A percentile compares a stretch with the other conserved stretches of the same genome.
These are phyloP conservation scores for Leptopilina myrica DNA, from an alignment of 2,888 invertebrate species.

Conservation along the genomic window DNA sequence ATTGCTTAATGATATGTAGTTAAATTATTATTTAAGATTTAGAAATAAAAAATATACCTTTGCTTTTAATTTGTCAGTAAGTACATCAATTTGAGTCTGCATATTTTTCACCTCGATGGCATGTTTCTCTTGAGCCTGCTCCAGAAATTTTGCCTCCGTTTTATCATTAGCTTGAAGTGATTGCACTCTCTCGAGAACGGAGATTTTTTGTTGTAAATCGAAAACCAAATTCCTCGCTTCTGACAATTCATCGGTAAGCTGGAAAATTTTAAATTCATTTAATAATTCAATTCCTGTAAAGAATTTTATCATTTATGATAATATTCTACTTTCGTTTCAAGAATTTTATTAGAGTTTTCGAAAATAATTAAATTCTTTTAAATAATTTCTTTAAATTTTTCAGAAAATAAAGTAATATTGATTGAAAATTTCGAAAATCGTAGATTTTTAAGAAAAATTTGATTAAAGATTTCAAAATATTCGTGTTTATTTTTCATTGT, in stretches of 20 bases:
- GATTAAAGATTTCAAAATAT: too few relatives aligned
- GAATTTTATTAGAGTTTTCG: too few relatives aligned
- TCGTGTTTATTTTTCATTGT: too few relatives aligned
- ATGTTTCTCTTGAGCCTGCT: conserved; percentile 77
- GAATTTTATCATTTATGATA: too few relatives aligned
- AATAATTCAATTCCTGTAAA: too few relatives aligned
- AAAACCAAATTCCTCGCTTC: conserved; percentile 66
- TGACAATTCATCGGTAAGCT: conserved; percentile 68
- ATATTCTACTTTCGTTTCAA: too few relatives aligned
- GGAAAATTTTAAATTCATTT: neutral
- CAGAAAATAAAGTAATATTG: too few relatives aligned
- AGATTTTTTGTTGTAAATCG: conserved; percentile 70
- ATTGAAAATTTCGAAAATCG: too few relatives aligned
- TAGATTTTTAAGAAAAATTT: too few relatives aligned
- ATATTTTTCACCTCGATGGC: conserved; percentile 76
- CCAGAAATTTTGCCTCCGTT: conserved; percentile 74
- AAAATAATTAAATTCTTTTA: neutral
- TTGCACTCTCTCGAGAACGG: conserved; percentile 69
- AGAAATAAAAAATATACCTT: conserved; percentile 62
- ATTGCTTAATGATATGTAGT: too few relatives aligned
- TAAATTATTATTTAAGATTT: too few relatives aligned
- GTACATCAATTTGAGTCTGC: conserved; percentile 77
- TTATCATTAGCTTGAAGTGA: conserved; percentile 68
- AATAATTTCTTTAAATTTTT: too few relatives aligned
- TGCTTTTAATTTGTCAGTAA: conserved; percentile 73